These are phyloP conservation scores for Chelonia mydas DNA, from an alignment of 2,797 vertebrate species.

Conservation along the genomic window DNA sequence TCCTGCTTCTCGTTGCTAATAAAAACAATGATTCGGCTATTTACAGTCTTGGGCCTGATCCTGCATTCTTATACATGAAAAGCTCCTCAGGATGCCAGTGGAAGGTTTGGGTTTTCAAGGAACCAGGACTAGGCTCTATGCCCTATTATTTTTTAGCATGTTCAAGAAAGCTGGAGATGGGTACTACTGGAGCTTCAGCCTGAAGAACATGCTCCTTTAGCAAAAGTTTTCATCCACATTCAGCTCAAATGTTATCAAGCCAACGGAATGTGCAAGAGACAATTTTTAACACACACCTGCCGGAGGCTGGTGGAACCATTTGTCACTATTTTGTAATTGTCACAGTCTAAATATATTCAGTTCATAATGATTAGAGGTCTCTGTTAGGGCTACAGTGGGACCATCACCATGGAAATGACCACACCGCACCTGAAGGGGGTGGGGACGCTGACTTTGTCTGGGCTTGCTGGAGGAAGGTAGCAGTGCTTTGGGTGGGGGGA, in stretches of 20 bases:
- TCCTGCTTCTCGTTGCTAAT: too few species aligned
- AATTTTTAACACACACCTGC: background rate
- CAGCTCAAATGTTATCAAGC: background rate
- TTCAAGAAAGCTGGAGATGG: background rate
- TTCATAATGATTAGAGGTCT: background rate
- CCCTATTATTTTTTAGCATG: background rate
- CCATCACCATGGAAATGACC: background rate
- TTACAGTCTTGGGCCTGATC: background rate
- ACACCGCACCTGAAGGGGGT: too few species aligned
- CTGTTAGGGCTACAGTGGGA: background rate
- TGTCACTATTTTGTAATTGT: accelerated
- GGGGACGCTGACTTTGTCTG: too few species aligned
- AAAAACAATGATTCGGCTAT: background rate
- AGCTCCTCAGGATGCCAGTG: background rate
- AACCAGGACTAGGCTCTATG: accelerated
- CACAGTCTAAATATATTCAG: accelerated
- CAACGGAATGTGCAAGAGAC: background rate
- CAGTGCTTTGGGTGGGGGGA: too few species aligned
- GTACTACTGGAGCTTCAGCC: background rate
- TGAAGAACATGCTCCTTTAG: background rate
- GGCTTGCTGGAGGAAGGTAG: too few species aligned
- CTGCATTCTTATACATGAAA: background rate
- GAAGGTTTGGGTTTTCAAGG: accelerated
- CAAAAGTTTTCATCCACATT: background rate
- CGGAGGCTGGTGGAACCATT: background rate